A percentile compares a stretch with the other conserved stretches of the same genome.
Evolutionary conservation across 1,140 invertebrate genomes (phyloP).

Genomic region (Sesamia nonagrioides): DNA sequence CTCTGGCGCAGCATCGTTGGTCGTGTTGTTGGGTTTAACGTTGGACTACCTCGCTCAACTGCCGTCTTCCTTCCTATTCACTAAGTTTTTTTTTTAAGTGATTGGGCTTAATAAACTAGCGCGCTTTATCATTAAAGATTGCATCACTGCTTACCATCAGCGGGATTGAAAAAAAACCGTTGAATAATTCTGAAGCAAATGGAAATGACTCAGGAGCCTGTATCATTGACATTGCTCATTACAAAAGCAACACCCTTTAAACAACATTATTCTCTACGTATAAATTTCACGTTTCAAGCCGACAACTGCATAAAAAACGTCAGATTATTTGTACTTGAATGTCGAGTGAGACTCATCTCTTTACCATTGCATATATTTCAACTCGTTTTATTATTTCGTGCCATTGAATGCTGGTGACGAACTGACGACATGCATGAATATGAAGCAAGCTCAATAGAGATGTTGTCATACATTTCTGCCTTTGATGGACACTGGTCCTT

Average conservation of each 20-base stretch:
- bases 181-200: not conserved
- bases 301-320: conserved; percentile 49
- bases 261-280: conserved; percentile 17
- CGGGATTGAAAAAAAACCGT: not conserved
- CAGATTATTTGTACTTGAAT: conserved; percentile 44
- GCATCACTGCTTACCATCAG: too few relatives aligned
- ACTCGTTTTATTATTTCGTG: conserved; percentile 74
- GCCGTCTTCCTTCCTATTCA: too few relatives aligned
- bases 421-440: conserved; percentile 71
- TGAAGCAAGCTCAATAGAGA: conserved; percentile 81
- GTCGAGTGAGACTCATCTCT: conserved; percentile 58
- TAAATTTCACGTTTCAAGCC: conserved; percentile 22
- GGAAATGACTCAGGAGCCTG: not conserved
- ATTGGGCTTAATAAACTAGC: too few relatives aligned
- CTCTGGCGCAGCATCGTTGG: too few relatives aligned
- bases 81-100: too few relatives aligned
- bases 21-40: too few relatives aligned
- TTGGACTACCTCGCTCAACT: too few relatives aligned
- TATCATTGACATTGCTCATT: not conserved
- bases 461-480: conserved; percentile 76
- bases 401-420: conserved; percentile 68
- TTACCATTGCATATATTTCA: conserved; percentile 71
- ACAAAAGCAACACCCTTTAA: conserved; percentile 6
- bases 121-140: too few relatives aligned
- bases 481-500: conserved; percentile 71